Percentiles rank a stretch among this genome's conserved stretches.
phyloP scores from a whole-genome alignment of 1,140 invertebrate species.

The Drosophila ogumai region DNA sequence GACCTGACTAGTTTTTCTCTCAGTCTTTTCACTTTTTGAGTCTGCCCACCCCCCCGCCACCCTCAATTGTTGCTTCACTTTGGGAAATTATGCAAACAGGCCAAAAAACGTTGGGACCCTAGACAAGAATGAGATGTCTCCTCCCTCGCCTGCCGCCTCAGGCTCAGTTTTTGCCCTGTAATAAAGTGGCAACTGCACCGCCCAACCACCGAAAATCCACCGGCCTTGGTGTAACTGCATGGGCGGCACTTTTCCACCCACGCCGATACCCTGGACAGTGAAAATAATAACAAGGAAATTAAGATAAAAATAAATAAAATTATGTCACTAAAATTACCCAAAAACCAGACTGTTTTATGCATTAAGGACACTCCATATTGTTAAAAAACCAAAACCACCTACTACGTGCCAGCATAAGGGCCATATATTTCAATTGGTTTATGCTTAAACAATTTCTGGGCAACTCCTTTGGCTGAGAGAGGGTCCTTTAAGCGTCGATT shows the following conservation, averaged over 20 bases:
- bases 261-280: constrained; percentile 25
- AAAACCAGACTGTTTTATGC: background rate
- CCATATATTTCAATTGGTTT: constrained; percentile 14
- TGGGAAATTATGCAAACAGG: constrained; percentile 72
- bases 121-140: constrained; percentile 46
- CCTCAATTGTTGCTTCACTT: constrained; percentile 69
- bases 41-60: no score
- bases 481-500: constrained; percentile 26
- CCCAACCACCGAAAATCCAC: background rate
- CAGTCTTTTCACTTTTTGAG: background rate
- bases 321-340: background rate
- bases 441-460: constrained; percentile 15
- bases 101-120: constrained; percentile 37
- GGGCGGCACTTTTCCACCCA: constrained; percentile 65
- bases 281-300: background rate
- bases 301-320: background rate
- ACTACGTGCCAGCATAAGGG: constrained; percentile 7
- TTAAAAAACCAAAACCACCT: background rate
- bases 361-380: background rate
- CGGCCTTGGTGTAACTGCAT: constrained; percentile 48
- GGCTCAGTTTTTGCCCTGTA: constrained; percentile 54
- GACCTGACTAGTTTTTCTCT: background rate
- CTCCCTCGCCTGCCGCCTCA: constrained; percentile 9
- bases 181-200: constrained; percentile 61
- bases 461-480: background rate